Conservation (phyloP, 2,797 vertebrate genomes). For the Vipera ursinii region DNA sequence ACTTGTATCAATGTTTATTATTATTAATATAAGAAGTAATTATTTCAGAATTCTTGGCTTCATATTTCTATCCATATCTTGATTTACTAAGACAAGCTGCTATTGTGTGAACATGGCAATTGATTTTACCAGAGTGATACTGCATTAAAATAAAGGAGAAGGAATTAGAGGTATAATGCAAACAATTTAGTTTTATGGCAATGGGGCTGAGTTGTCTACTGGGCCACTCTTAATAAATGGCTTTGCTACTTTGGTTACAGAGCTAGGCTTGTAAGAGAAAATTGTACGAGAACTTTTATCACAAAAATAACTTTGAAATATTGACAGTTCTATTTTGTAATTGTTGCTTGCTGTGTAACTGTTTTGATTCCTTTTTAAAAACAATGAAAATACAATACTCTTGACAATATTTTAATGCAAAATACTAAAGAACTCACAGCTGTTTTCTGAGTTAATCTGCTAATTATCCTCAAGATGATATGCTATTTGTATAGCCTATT, state of each 20-base stretch:
- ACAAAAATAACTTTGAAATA: conserved; percentile 5
- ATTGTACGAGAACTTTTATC: not conserved
- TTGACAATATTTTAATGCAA: not conserved
- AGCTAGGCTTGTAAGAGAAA: not conserved
- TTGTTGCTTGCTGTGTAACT: not conserved
- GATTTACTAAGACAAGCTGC: not conserved
- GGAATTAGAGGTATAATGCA: not conserved
- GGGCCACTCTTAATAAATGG: not conserved
- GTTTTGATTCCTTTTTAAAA: not conserved
- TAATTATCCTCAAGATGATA: not conserved
- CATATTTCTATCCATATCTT: not conserved
- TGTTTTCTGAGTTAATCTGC: not conserved
- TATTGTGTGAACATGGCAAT: not conserved
- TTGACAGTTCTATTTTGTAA: not conserved
- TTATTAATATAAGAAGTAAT: no score
- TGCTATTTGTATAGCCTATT: not conserved
- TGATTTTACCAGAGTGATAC: not conserved
- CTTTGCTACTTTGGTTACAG: not conserved
- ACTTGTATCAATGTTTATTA: not conserved
- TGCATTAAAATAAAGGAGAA: not conserved
- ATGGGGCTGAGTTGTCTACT: not conserved
- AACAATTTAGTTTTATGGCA: not conserved
- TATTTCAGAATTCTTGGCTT: not conserved
- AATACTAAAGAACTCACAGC: not conserved
- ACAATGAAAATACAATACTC: not conserved